Percentiles rank a stretch among this genome's conserved stretches.
These are phyloP conservation scores for Dysmachus trigonus DNA, from an alignment of 2,888 invertebrate species.

Conservation along the genomic window DNA sequence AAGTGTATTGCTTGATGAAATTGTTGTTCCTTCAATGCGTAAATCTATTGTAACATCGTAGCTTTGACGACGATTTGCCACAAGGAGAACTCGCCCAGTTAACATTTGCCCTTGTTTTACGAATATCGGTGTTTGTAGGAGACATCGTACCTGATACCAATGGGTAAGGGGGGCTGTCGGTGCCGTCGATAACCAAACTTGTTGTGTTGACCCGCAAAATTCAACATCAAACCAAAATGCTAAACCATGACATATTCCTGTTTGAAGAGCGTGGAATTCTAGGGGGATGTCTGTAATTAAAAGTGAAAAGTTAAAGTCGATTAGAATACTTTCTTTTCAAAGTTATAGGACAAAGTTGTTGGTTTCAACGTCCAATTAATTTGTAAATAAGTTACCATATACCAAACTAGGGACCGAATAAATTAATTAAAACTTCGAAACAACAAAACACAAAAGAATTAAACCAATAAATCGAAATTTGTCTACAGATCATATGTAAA, in stretches of 20 bases:
- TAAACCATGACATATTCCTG: constrained; percentile 94
- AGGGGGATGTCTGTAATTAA: constrained; percentile 81
- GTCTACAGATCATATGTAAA: neutral
- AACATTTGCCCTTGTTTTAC: constrained; percentile 93
- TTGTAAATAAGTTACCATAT: no score
- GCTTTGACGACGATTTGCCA: constrained; percentile 96
- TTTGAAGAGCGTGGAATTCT: constrained; percentile 89
- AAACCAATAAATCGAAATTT: no score
- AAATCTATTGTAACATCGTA: constrained; percentile 98
- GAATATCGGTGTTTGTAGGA: constrained; percentile 92
- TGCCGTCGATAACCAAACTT: constrained; percentile 96
- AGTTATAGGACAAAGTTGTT: no score
- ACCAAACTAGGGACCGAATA: no score
- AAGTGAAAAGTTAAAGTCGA: constrained; percentile 33
- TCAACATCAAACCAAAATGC: constrained; percentile 99
- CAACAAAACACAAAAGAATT: no score
- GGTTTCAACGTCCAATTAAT: no score
- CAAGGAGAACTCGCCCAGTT: constrained; percentile 84
- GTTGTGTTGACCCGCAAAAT: constrained; percentile 88
- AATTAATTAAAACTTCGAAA: no score
- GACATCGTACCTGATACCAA: constrained; percentile 98
- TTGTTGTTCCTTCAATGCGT: constrained; percentile 86
- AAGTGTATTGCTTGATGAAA: constrained; percentile 87
- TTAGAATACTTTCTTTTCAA: no score
- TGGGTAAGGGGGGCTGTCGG: constrained; percentile 98